Conservation (phyloP, 2,797 vertebrate species). For the Brachyrhaphis roseni region DNA sequence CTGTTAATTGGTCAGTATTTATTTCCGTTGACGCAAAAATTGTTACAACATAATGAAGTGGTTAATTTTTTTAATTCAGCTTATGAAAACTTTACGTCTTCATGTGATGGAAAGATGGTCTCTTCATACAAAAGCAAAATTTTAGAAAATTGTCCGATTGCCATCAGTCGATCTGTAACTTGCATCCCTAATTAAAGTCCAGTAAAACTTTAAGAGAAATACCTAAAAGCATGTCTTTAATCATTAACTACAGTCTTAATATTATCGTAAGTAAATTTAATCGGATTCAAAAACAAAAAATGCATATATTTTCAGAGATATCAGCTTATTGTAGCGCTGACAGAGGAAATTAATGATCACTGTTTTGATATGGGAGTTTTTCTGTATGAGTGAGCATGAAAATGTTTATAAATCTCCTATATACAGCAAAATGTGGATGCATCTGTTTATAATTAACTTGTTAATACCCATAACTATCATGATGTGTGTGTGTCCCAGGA, state of each 20-base stretch:
- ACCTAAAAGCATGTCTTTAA: neutral
- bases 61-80: too few species aligned
- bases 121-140: too few species aligned
- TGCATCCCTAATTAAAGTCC: neutral
- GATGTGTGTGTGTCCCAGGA: slow-evolving; percentile 6
- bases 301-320: slow-evolving; percentile 9
- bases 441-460: slow-evolving; percentile 41
- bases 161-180: too few species aligned
- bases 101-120: too few species aligned
- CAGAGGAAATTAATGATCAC: slow-evolving; percentile 62
- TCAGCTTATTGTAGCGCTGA: slow-evolving; percentile 44
- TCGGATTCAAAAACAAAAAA: slow-evolving; percentile 39
- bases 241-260: slow-evolving; percentile 31
- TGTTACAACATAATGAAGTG: too few species aligned
- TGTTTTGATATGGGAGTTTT: slow-evolving; percentile 39
- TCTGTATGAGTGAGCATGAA: slow-evolving; percentile 6
- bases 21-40: too few species aligned
- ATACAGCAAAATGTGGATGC: slow-evolving; percentile 20
- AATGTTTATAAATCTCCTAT: slow-evolving; percentile 26
- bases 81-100: too few species aligned
- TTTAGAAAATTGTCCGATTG: too few species aligned
- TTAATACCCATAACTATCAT: slow-evolving; percentile 22
- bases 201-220: neutral
- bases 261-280: slow-evolving; percentile 26
- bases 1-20: too few species aligned